Percentiles rank a stretch among this genome's conserved stretches.
phyloP scores from a whole-genome alignment of 2,113 vertebrate species.

The Cavia aperea region DNA sequence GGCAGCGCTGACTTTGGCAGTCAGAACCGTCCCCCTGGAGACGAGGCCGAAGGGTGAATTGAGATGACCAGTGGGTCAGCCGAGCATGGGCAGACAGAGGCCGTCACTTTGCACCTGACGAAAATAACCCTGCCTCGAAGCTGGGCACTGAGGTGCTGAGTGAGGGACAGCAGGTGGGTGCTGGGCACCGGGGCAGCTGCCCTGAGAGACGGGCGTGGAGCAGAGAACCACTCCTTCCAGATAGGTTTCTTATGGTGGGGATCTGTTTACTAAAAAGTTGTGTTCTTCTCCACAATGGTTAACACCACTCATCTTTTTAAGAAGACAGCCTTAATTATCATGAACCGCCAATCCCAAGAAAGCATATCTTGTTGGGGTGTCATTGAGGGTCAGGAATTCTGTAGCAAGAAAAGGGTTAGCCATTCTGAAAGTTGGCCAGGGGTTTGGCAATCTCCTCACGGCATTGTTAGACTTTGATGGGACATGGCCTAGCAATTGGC shows the following conservation, averaged over 20 bases:
- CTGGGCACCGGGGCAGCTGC: slow-evolving; percentile 40
- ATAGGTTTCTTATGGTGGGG: slow-evolving; percentile 40
- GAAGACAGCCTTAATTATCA: slow-evolving; percentile 30
- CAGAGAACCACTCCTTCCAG: slow-evolving; percentile 12
- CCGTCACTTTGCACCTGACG: slow-evolving; percentile 73
- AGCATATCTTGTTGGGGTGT: background rate
- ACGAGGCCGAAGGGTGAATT: slow-evolving; percentile 45
- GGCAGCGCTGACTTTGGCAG: background rate
- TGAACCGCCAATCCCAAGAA: background rate
- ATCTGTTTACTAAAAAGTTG: slow-evolving; percentile 30
- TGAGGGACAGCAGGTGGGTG: slow-evolving; percentile 59
- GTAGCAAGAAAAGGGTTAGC: slow-evolving; percentile 59
- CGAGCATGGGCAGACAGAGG: slow-evolving; percentile 61
- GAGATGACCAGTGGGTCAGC: slow-evolving; percentile 43
- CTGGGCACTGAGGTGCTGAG: slow-evolving; percentile 58
- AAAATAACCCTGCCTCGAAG: slow-evolving; percentile 65
- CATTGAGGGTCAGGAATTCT: slow-evolving; percentile 12
- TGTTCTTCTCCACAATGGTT: slow-evolving; percentile 24
- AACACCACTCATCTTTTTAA: slow-evolving; percentile 26
- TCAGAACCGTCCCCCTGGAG: slow-evolving; percentile 51
- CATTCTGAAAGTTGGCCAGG: slow-evolving; percentile 59
- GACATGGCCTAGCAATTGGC: slow-evolving; percentile 63
- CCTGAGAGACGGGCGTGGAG: slow-evolving; percentile 54
- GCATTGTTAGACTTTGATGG: slow-evolving; percentile 65
- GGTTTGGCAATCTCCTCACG: slow-evolving; percentile 62